These are phyloP conservation scores for Brachypteracias leptosomus DNA, from an alignment of 2,113 vertebrate genomes.

Conservation along the genomic window DNA sequence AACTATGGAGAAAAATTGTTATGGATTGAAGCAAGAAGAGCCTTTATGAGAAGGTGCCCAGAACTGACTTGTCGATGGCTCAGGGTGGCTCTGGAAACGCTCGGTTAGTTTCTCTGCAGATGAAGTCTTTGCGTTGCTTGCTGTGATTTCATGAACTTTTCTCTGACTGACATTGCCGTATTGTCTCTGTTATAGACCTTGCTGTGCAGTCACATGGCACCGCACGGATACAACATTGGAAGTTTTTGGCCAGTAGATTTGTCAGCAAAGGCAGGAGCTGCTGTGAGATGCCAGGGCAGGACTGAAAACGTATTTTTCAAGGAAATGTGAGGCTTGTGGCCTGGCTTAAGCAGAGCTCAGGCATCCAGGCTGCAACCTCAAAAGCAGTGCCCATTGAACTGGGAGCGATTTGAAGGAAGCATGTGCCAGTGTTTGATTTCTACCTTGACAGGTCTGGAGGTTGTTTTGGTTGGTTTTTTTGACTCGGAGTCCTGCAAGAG, in stretches of 20 bases:
- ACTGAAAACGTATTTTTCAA: neutral
- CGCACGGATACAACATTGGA: accelerated
- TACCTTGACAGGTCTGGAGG: neutral
- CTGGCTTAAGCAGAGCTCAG: neutral
- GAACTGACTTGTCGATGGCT: neutral
- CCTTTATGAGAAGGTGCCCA: neutral
- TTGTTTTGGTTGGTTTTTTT: neutral
- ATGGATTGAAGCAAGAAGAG: neutral
- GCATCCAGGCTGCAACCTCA: neutral
- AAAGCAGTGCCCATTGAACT: neutral
- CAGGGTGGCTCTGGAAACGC: neutral
- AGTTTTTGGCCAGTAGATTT: neutral
- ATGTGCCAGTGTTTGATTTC: neutral
- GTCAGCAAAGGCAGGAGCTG: neutral
- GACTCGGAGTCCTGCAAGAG: neutral
- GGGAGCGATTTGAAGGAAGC: neutral
- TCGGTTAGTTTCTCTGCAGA: neutral
- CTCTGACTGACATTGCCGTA: neutral
- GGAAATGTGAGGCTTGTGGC: neutral
- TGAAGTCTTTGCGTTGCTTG: neutral
- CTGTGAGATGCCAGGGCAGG: neutral
- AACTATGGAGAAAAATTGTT: neutral
- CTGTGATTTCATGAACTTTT: neutral
- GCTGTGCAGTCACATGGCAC: neutral
- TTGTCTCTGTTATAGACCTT: neutral